phyloP scores from a whole-genome alignment of 1,140 invertebrate species.

The Papilio helenus region DNA sequence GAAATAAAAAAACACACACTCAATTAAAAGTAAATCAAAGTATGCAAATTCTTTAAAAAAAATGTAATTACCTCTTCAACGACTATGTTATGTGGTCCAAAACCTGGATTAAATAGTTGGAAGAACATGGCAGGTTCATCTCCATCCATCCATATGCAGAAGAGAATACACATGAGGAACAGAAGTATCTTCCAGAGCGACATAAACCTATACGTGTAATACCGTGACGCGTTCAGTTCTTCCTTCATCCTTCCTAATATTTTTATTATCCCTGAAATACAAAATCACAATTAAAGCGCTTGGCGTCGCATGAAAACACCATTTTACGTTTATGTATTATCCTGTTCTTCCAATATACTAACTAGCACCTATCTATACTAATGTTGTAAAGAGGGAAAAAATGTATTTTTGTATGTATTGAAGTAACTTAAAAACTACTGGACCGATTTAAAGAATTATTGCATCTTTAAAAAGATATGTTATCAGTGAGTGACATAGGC shows the following conservation, averaged over 20 bases:
- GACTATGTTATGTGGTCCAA: constrained; percentile 90
- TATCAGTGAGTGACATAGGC: no score
- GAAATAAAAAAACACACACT: background rate
- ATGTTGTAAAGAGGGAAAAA: no score
- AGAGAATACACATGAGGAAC: constrained; percentile 89
- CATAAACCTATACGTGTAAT: constrained; percentile 94
- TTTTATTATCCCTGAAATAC: constrained; percentile 88
- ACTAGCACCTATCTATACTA: no score
- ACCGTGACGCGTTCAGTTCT: constrained; percentile 90
- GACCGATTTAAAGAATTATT: no score
- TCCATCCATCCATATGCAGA: constrained; percentile 89
- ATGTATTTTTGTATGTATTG: no score
- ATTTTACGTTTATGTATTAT: no score
- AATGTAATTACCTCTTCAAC: constrained; percentile 87
- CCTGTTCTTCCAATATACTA: no score
- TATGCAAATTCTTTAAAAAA: background rate
- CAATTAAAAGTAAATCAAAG: background rate
- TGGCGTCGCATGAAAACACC: background rate
- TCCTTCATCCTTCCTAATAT: constrained; percentile 92
- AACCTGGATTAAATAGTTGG: constrained; percentile 88
- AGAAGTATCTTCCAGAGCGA: constrained; percentile 94
- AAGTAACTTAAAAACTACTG: no score
- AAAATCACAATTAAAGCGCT: constrained; percentile 34
- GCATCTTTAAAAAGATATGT: no score
- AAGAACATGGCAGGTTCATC: constrained; percentile 91